These are phyloP conservation scores for Loripinus fragilis DNA, from an alignment of 2,888 invertebrate genomes.

Conservation along the genomic window DNA sequence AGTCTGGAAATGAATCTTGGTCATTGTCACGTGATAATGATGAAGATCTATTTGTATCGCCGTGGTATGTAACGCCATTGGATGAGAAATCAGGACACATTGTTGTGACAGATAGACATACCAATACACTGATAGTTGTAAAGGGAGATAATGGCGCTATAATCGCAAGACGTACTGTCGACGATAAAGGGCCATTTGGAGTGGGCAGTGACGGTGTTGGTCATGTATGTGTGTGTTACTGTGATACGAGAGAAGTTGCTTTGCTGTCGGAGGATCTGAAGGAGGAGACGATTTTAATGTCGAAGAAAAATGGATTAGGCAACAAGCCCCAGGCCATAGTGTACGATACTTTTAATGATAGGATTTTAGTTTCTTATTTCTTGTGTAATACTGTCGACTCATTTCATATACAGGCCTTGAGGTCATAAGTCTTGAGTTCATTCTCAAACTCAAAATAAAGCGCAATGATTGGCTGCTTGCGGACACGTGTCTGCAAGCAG, in stretches of 20 bases:
- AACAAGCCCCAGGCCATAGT: not conserved
- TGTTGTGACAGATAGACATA: not conserved
- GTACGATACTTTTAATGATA: too few relatives aligned
- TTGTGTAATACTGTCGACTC: not conserved
- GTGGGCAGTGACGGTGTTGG: not conserved
- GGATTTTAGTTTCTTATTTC: not conserved
- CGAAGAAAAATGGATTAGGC: not conserved
- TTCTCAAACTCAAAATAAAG: too few relatives aligned
- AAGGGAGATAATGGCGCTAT: not conserved
- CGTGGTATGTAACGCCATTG: not conserved
- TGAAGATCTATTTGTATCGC: not conserved
- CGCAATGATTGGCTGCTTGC: too few relatives aligned
- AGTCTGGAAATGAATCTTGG: not conserved
- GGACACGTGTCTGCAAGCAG: too few relatives aligned
- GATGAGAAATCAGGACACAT: not conserved
- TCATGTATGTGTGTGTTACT: conserved; percentile 1
- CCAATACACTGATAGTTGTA: not conserved
- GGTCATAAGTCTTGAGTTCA: too few relatives aligned
- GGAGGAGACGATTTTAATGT: not conserved
- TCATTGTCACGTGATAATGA: not conserved
- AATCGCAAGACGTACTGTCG: not conserved
- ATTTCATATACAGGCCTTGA: too few relatives aligned
- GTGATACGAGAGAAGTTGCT: not conserved
- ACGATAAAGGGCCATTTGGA: not conserved
- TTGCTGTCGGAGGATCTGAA: not conserved